These are phyloP conservation scores for Parazoanthus swiftii DNA, from an alignment of 92 coral and sea anemone genomes.

Conservation along the genomic window DNA sequence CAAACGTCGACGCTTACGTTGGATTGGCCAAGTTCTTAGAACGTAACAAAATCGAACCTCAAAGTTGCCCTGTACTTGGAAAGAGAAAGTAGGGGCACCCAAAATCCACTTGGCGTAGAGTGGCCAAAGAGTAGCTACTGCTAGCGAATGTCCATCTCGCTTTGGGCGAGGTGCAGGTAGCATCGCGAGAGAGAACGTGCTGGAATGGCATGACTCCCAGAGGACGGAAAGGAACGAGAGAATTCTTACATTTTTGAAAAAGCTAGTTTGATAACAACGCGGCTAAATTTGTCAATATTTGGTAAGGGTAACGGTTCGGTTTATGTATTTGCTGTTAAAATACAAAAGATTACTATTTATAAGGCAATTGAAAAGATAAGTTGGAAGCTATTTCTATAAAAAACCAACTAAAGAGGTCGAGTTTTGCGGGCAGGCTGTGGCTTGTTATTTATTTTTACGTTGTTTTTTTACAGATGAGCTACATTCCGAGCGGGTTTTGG, in stretches of 20 bases:
- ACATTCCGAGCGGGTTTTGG: constrained; percentile 99
- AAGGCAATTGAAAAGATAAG: no score
- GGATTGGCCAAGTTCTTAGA: constrained; percentile 18
- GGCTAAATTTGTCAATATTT: no score
- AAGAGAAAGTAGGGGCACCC: constrained; percentile 11
- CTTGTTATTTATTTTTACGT: not conserved
- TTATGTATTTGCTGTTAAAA: no score
- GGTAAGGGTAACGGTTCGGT: no score
- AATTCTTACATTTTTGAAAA: no score
- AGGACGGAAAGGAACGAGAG: not conserved
- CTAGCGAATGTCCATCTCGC: not conserved
- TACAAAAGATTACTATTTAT: no score
- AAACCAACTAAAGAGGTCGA: no score
- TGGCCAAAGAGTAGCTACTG: no score
- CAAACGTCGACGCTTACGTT: not conserved
- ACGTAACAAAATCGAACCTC: constrained; percentile 1
- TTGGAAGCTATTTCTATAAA: no score
- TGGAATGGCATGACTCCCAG: not conserved
- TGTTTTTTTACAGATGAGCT: constrained; percentile 67
- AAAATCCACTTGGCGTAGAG: not conserved
- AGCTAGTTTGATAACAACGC: no score
- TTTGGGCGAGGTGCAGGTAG: not conserved
- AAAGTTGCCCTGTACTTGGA: constrained; percentile 6
- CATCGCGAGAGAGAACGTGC: not conserved
- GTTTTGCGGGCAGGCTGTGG: no score